These are phyloP conservation scores for Campylomormyrus numenius DNA, from an alignment of 2,113 vertebrate species.

Conservation along the genomic window DNA sequence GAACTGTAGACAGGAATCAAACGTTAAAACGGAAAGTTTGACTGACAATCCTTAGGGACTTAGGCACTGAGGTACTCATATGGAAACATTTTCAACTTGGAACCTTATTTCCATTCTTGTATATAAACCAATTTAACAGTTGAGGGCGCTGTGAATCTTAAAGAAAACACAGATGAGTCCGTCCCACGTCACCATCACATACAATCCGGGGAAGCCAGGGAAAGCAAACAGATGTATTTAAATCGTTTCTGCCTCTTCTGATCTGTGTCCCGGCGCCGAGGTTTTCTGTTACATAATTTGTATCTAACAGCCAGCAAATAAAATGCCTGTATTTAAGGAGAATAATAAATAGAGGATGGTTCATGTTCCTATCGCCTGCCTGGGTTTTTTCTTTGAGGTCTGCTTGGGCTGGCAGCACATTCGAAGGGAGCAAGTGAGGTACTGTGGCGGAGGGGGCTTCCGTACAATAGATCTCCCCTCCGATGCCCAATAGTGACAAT, in stretches of 20 bases:
- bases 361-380: not conserved
- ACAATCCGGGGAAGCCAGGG: not conserved
- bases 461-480: not conserved
- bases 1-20: not conserved
- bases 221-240: conserved; percentile 15
- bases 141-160: conserved; percentile 45
- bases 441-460: not conserved
- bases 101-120: not conserved
- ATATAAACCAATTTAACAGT: conserved; percentile 23
- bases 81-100: not conserved
- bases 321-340: not conserved
- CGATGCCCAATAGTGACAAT: not conserved
- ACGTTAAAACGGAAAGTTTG: not conserved
- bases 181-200: not conserved
- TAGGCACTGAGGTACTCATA: not conserved
- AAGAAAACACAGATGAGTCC: not conserved
- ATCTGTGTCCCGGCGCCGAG: not conserved
- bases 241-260: not conserved
- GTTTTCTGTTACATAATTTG: conserved; percentile 2
- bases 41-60: not conserved
- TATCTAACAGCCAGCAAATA: not conserved
- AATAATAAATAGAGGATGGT: not conserved
- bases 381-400: not conserved
- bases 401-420: not conserved
- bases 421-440: not conserved